Evolutionary conservation across 2,888 invertebrate genomes (phyloP).

Genomic region (Cataglyphis albicans): DNA sequence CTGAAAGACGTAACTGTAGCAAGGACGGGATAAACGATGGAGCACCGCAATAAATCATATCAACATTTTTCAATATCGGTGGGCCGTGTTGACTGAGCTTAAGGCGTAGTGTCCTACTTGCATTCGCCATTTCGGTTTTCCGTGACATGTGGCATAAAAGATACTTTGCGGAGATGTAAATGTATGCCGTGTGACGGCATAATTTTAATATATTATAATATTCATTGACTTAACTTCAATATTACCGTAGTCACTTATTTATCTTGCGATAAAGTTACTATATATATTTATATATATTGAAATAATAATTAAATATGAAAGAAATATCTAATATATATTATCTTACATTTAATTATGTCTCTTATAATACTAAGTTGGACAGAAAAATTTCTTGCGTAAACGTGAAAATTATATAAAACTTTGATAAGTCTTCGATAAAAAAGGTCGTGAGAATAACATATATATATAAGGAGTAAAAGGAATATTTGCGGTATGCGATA

Average conservation of each 20-base stretch:
- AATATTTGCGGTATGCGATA: neutral
- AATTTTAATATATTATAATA: conserved; percentile 28
- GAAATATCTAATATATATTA: conserved; percentile 6
- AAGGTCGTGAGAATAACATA: neutral
- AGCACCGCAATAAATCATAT: conserved; percentile 66
- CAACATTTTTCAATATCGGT: conserved; percentile 61
- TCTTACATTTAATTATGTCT: conserved; percentile 2
- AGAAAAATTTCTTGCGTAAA: neutral
- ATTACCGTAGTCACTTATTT: conserved; percentile 18
- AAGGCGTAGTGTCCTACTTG: conserved; percentile 53
- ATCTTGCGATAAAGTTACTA: conserved; percentile 15
- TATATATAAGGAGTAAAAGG: too few relatives aligned
- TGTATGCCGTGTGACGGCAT: conserved; percentile 21
- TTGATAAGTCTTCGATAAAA: neutral
- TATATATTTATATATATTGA: too few relatives aligned
- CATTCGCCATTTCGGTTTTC: conserved; percentile 39
- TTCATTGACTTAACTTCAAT: conserved; percentile 27
- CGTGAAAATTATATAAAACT: neutral
- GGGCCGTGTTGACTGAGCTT: conserved; percentile 62
- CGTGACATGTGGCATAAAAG: conserved; percentile 31
- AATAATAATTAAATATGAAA: neutral
- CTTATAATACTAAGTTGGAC: neutral
- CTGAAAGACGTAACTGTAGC: conserved; percentile 41
- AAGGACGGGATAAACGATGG: conserved; percentile 59
- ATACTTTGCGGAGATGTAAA: conserved; percentile 30